Percentiles rank a stretch among this genome's conserved stretches.
Evolutionary conservation across 2,113 vertebrate genomes (phyloP).

Genomic region (Stomatorhinus ivindoensis): DNA sequence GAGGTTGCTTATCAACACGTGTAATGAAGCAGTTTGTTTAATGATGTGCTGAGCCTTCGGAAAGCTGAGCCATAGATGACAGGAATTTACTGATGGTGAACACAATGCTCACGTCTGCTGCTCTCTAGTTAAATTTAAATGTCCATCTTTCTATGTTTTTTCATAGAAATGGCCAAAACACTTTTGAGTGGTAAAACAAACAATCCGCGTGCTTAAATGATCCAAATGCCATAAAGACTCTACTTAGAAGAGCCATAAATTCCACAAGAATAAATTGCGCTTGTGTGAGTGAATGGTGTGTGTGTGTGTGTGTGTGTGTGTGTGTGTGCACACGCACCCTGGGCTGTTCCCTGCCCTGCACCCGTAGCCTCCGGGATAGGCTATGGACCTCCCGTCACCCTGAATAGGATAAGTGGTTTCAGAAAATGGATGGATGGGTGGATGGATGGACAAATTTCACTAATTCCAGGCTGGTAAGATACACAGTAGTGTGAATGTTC

Average conservation of each 20-base stretch:
- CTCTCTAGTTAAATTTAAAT: neutral
- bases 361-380: neutral
- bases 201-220: neutral
- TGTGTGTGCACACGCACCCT: too few species aligned
- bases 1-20: neutral
- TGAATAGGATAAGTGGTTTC: too few species aligned
- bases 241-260: neutral
- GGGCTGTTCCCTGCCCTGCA: too few species aligned
- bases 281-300: too few species aligned
- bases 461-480: neutral
- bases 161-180: neutral
- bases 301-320: too few species aligned
- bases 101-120: neutral
- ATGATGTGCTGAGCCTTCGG: neutral
- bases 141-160: neutral
- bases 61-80: neutral
- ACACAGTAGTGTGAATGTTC: neutral
- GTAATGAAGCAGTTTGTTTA: neutral
- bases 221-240: neutral
- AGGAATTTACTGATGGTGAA: neutral
- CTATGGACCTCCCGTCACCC: too few species aligned
- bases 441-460: neutral
- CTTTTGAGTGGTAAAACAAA: neutral
- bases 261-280: neutral
- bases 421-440: too few species aligned